Evolutionary conservation across 2,113 vertebrate species (phyloP).

Genomic region (Catharus fuscescens): DNA sequence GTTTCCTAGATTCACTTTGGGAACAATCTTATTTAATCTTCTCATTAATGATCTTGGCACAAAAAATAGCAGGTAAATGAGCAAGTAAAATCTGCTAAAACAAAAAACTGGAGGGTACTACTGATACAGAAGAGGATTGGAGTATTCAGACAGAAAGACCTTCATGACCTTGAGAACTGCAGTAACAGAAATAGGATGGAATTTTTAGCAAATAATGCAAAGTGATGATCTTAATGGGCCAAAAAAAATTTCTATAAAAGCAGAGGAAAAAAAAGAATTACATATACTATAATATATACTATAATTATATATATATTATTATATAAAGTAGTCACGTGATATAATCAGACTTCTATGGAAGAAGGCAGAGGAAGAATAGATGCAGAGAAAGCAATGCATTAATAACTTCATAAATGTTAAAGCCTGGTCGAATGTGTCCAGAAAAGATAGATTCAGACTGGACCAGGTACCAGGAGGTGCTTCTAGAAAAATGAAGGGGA

Average conservation of each 20-base stretch:
- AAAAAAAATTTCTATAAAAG: not conserved
- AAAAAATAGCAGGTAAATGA: constrained; percentile 4
- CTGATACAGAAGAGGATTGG: not conserved
- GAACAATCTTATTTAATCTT: constrained; percentile 31
- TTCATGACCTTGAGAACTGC: not conserved
- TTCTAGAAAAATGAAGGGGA: not conserved
- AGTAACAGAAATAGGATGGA: not conserved
- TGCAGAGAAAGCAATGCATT: not conserved
- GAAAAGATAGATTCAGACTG: not conserved
- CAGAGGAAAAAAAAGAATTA: not conserved
- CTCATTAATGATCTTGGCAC: constrained; percentile 8
- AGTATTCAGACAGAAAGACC: not conserved
- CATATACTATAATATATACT: not conserved
- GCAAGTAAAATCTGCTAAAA: not conserved
- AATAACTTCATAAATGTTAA: not conserved
- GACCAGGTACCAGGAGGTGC: not conserved
- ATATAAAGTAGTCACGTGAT: not conserved
- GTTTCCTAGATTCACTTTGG: not conserved
- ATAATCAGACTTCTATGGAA: not conserved
- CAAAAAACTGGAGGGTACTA: not conserved
- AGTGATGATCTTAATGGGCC: not conserved
- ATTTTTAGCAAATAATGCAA: not conserved
- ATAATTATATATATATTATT: not conserved
- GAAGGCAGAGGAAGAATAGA: not conserved
- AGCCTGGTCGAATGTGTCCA: not conserved